Evolutionary conservation across 2,888 invertebrate genomes (phyloP).

Genomic region (Drosophila suboccidentalis): DNA sequence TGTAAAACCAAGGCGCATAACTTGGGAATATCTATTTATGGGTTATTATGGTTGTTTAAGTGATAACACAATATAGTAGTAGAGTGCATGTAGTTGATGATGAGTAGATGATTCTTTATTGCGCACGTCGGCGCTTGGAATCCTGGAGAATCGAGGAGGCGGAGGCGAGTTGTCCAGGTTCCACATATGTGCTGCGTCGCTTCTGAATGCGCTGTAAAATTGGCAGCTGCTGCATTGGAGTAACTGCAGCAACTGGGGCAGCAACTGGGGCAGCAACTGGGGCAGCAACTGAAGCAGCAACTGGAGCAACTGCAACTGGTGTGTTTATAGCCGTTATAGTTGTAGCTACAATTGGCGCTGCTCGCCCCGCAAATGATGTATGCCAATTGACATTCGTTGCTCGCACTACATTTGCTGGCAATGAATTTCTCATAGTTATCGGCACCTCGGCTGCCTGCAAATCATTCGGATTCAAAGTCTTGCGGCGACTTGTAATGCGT

Average conservation of each 20-base stretch:
- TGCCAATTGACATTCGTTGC: conserved; percentile 1
- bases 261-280: neutral
- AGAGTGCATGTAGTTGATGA: no score
- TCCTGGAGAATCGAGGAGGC: neutral
- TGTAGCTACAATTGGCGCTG: neutral
- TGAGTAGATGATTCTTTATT: neutral
- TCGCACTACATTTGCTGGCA: neutral
- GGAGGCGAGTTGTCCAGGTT: neutral
- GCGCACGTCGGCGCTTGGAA: neutral
- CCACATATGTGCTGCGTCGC: conserved; percentile 46
- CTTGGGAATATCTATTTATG: neutral
- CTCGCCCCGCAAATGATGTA: conserved; percentile 11
- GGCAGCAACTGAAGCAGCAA: neutral
- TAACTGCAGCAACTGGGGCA: neutral
- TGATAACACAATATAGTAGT: neutral
- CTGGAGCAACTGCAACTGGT: neutral
- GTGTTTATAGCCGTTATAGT: neutral
- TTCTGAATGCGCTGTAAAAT: conserved; percentile 16
- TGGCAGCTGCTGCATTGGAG: neutral
- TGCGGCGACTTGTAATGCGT: conserved; percentile 9
- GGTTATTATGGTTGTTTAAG: neutral
- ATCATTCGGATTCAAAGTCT: conserved; percentile 1
- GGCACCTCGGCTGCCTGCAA: neutral
- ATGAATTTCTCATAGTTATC: neutral
- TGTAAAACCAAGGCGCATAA: neutral